Percentiles rank a stretch among this genome's conserved stretches.
phyloP scores from a whole-genome alignment of 2,113 vertebrate species.

The Recurvirostra avosetta region DNA sequence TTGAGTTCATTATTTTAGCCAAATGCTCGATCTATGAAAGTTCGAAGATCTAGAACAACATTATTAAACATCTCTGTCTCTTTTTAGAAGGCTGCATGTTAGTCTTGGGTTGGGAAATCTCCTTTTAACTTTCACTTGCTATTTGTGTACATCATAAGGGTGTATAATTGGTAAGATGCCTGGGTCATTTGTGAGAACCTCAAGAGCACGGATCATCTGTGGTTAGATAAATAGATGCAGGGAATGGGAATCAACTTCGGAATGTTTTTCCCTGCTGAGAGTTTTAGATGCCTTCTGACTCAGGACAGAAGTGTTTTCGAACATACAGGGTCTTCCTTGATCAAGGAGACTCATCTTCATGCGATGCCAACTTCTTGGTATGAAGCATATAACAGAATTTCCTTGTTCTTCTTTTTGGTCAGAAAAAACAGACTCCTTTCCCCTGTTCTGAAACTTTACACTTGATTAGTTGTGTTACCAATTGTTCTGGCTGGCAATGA shows the following conservation, averaged over 20 bases:
- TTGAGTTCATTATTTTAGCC: background rate
- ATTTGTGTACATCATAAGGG: background rate
- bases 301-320: background rate
- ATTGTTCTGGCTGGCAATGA: background rate
- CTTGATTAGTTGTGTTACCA: background rate
- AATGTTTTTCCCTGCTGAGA: background rate
- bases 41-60: background rate
- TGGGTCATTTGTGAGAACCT: background rate
- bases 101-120: background rate
- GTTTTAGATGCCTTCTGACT: background rate
- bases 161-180: no score
- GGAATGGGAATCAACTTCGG: background rate
- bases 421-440: background rate
- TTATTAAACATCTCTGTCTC: background rate
- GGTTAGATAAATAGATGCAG: background rate
- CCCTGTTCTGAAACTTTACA: background rate
- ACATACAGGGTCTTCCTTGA: background rate
- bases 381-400: background rate
- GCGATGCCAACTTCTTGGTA: background rate
- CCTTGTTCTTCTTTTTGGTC: background rate
- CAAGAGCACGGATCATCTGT: background rate
- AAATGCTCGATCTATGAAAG: background rate
- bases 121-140: background rate
- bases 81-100: background rate
- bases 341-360: background rate